These are phyloP conservation scores for Leontocebus nigricollis DNA, from an alignment of 2,797 vertebrate genomes.

Conservation along the genomic window DNA sequence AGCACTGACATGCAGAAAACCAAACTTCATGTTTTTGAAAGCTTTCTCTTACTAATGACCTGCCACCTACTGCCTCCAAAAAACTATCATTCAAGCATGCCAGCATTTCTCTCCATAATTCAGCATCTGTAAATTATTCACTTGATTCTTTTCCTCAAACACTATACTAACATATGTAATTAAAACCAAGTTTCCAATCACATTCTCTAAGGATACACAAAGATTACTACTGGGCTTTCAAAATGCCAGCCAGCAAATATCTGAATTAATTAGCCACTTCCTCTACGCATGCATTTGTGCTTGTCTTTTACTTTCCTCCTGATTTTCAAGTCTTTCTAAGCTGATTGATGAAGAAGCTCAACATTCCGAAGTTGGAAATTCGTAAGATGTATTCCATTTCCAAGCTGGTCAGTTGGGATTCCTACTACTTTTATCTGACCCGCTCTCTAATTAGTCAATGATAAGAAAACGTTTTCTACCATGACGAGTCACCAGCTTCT, in stretches of 20 bases:
- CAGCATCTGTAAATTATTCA: constrained; percentile 63
- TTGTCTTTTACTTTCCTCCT: not conserved
- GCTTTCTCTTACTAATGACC: not conserved
- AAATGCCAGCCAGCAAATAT: not conserved
- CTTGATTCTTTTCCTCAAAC: not conserved
- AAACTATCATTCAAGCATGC: not conserved
- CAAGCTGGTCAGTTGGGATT: not conserved
- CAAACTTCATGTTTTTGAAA: not conserved
- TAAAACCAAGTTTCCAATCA: not conserved
- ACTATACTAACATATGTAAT: constrained; percentile 41
- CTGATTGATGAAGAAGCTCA: not conserved
- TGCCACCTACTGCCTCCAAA: not conserved
- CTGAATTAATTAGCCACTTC: not conserved
- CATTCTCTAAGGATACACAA: not conserved
- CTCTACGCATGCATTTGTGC: accelerated
- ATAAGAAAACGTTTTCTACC: not conserved
- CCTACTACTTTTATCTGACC: not conserved
- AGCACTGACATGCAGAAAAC: not conserved
- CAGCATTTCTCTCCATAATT: constrained; percentile 36
- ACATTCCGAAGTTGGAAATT: not conserved
- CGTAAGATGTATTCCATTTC: not conserved
- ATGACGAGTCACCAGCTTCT: not conserved
- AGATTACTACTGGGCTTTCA: not conserved
- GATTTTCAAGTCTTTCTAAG: not conserved
- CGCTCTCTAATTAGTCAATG: not conserved